A percentile compares a stretch with the other conserved stretches of the same genome.
Conservation (phyloP, 2,888 invertebrate genomes). For the Limnephilus rhombicus region DNA sequence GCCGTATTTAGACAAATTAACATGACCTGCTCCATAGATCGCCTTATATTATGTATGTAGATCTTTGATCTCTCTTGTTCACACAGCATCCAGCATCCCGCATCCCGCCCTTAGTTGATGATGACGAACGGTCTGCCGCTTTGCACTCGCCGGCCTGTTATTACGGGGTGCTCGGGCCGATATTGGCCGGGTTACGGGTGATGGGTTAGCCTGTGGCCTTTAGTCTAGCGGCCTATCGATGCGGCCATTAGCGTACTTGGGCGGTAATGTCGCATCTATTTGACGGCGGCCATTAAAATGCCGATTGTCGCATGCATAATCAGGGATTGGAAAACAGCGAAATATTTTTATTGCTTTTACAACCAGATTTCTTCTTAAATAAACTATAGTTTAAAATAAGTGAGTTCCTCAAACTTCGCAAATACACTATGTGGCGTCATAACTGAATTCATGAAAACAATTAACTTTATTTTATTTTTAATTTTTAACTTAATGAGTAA, state of each 20-base stretch:
- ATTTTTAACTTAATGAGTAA: no score
- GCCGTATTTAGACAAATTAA: neutral
- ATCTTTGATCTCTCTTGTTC: neutral
- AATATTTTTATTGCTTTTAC: no score
- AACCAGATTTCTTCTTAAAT: no score
- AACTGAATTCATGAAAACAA: no score
- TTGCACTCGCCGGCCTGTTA: conserved; percentile 57
- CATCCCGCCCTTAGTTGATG: conserved; percentile 45
- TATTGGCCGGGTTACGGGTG: conserved; percentile 5
- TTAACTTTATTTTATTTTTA: no score
- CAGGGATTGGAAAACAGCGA: neutral
- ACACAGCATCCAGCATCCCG: neutral
- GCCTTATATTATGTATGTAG: neutral
- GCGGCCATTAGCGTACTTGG: conserved; percentile 21
- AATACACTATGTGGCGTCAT: no score
- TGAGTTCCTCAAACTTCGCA: no score
- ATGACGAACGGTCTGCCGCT: conserved; percentile 18
- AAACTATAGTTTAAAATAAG: no score
- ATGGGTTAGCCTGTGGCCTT: neutral
- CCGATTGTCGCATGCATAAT: neutral
- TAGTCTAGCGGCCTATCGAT: conserved; percentile 51
- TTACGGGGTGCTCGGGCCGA: conserved; percentile 44
- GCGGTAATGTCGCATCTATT: neutral
- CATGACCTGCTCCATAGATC: neutral
- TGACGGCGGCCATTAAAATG: neutral